A percentile compares a stretch with the other conserved stretches of the same genome.
Conservation (phyloP, 2,797 vertebrate genomes). For the Semotilus atromaculatus region DNA sequence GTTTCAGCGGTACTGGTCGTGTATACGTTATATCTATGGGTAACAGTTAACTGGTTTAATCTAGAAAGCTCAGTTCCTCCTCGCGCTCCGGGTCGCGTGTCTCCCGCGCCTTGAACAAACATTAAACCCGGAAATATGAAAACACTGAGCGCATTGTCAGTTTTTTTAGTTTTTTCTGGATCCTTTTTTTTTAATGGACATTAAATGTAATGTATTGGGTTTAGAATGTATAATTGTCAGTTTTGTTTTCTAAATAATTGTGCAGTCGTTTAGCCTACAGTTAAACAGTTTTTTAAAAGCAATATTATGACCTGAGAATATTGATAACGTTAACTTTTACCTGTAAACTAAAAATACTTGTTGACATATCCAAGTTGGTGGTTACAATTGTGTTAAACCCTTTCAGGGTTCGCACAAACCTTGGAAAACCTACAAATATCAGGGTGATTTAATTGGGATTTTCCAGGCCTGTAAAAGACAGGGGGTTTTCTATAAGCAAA, state of each 20-base stretch:
- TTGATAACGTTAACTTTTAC: not conserved
- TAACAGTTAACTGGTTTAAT: conserved; percentile 38
- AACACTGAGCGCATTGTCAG: not conserved
- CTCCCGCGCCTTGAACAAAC: conserved; percentile 1
- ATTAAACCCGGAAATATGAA: conserved; percentile 16
- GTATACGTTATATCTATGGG: no score
- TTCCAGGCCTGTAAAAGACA: not conserved
- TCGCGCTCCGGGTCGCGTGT: not conserved
- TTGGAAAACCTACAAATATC: not conserved
- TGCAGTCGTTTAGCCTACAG: not conserved
- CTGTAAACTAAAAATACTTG: not conserved
- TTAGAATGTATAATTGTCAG: not conserved
- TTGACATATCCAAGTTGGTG: not conserved
- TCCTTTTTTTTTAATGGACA: not conserved
- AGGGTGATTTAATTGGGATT: not conserved
- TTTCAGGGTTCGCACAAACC: not conserved
- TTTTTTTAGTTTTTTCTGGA: no score
- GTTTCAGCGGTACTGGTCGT: not conserved
- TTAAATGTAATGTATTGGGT: not conserved
- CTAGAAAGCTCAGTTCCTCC: conserved; percentile 33
- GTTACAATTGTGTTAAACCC: not conserved
- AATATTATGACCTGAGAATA: not conserved
- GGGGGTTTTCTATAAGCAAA: not conserved
- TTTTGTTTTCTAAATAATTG: not conserved
- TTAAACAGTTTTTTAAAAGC: not conserved